Percentiles rank a stretch among this genome's conserved stretches.
phyloP scores from a whole-genome alignment of 1,140 invertebrate species.

The Cherax destructor region DNA sequence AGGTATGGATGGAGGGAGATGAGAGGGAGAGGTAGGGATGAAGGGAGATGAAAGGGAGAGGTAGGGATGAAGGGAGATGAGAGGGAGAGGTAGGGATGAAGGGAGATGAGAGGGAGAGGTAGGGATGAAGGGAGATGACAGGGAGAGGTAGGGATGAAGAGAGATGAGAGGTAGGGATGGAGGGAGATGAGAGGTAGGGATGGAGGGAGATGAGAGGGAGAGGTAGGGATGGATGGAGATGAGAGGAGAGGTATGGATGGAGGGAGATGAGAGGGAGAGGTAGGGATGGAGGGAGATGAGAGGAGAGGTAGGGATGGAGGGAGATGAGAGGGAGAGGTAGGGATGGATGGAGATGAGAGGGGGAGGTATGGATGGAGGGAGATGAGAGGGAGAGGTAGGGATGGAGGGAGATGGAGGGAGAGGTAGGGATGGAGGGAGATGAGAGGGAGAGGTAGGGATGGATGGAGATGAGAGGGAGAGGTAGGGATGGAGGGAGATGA shows the following conservation, averaged over 20 bases:
- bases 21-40: not conserved
- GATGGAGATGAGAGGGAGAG: too few species aligned
- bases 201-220: not conserved
- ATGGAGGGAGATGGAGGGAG: too few species aligned
- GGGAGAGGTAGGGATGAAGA: not conserved
- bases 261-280: slow-evolving; percentile 3
- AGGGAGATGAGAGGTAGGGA: slow-evolving; percentile 21
- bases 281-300: not conserved
- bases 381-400: too few species aligned
- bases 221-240: not conserved
- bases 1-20: not conserved
- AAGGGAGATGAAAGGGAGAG: too few species aligned
- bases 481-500: too few species aligned
- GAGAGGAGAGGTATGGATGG: not conserved
- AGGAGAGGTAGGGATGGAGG: too few species aligned
- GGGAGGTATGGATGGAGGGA: too few species aligned
- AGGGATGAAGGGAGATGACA: not conserved
- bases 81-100: slow-evolving; percentile 1
- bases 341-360: too few species aligned
- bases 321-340: too few species aligned
- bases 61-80: not conserved
- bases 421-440: too few species aligned
- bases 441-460: too few species aligned
- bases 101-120: not conserved
- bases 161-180: not conserved